A percentile compares a stretch with the other conserved stretches of the same genome.
These are phyloP conservation scores for Panurus biarmicus DNA, from an alignment of 2,113 vertebrate species.

Conservation along the genomic window DNA sequence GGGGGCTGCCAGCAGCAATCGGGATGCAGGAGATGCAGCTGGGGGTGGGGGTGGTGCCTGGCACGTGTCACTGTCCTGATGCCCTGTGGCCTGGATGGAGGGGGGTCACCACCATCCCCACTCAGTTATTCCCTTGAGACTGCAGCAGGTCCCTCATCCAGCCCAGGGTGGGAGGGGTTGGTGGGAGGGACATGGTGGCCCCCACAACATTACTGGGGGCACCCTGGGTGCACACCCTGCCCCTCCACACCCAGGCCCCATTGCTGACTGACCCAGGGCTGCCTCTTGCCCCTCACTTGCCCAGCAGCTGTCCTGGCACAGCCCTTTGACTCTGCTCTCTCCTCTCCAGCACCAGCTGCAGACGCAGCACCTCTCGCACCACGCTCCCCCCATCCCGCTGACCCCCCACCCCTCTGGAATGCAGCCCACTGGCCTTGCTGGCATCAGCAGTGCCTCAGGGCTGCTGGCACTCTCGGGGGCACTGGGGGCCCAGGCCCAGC, in stretches of 20 bases:
- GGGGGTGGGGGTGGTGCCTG: background rate
- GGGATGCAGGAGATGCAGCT: background rate
- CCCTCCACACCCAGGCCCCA: rapidly evolving
- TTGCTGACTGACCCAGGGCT: background rate
- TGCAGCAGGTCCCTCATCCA: background rate
- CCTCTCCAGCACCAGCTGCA: constrained; percentile 80
- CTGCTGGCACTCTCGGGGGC: constrained; percentile 85
- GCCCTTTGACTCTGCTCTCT: background rate
- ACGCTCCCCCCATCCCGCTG: constrained; percentile 84
- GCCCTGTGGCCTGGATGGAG: background rate
- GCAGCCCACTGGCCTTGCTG: constrained; percentile 70
- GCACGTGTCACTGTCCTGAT: rapidly evolving
- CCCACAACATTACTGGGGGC: background rate
- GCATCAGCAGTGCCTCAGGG: constrained; percentile 76
- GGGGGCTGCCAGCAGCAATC: background rate
- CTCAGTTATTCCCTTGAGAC: rapidly evolving
- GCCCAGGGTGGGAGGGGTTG: background rate
- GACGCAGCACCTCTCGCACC: constrained; percentile 87
- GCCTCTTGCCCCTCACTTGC: background rate
- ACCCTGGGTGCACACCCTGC: background rate
- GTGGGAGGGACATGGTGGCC: rapidly evolving
- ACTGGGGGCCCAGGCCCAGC: constrained; percentile 79
- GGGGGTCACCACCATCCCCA: background rate
- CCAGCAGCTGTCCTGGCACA: background rate
- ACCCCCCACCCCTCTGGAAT: constrained; percentile 84